Conservation (phyloP, 2,888 invertebrate species). For the Esperia sulphurella region DNA sequence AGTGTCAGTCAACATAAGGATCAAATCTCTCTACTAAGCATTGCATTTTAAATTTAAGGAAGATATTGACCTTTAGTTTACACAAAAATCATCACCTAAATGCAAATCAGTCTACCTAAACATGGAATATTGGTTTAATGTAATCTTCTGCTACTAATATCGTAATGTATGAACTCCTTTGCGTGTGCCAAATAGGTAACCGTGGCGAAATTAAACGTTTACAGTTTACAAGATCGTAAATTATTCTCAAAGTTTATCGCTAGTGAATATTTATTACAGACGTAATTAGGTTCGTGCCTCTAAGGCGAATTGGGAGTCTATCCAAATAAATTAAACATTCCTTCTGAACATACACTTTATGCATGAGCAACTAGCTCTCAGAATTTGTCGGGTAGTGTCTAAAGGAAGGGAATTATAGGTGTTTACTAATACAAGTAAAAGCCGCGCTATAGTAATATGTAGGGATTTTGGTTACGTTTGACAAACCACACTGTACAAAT, state of each 20-base stretch:
- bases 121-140: not conserved
- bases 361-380: slow-evolving; percentile 28
- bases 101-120: too few relatives aligned
- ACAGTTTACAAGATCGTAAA: slow-evolving; percentile 61
- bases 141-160: slow-evolving; percentile 10
- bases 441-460: too few relatives aligned
- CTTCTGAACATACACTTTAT: slow-evolving; percentile 30
- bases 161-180: slow-evolving; percentile 11
- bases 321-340: slow-evolving; percentile 57
- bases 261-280: slow-evolving; percentile 68
- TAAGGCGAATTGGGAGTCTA: slow-evolving; percentile 37
- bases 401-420: not conserved
- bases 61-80: too few relatives aligned
- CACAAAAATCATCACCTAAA: too few relatives aligned
- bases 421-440: too few relatives aligned
- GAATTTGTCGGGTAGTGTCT: slow-evolving; percentile 24
- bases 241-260: slow-evolving; percentile 66
- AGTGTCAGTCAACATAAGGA: too few relatives aligned
- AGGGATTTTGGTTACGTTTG: too few relatives aligned
- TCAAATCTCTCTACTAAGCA: too few relatives aligned
- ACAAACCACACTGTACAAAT: too few relatives aligned
- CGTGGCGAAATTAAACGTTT: slow-evolving; percentile 59
- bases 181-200: slow-evolving; percentile 43
- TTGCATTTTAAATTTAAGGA: too few relatives aligned
- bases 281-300: slow-evolving; percentile 65